Evolutionary conservation across 2,113 vertebrate genomes (phyloP).

Genomic region (Grus americana): DNA sequence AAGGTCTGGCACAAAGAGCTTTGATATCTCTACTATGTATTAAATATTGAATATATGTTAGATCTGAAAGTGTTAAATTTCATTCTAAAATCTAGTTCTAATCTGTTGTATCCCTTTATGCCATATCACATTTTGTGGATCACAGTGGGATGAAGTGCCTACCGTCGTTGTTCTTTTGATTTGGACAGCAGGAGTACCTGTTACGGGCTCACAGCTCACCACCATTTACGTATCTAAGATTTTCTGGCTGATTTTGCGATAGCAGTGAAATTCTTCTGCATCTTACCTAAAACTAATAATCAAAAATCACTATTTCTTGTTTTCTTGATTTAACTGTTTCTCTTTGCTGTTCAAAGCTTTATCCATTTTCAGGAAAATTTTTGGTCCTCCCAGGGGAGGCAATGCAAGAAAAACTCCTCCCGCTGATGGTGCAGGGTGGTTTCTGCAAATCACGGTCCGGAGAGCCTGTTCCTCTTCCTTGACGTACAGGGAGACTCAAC

Average conservation of each 20-base stretch:
- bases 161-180: neutral
- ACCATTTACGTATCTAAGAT: neutral
- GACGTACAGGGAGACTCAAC: neutral
- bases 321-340: neutral
- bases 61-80: neutral
- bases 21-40: neutral
- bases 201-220: neutral
- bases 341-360: neutral
- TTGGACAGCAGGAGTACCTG: neutral
- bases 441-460: accelerated
- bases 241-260: neutral
- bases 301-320: neutral
- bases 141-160: neutral
- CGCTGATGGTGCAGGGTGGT: neutral
- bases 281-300: neutral
- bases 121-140: neutral
- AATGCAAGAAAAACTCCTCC: neutral
- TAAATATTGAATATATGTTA: neutral
- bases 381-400: neutral
- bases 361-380: neutral
- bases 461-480: neutral
- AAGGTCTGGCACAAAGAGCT: neutral
- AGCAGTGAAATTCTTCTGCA: neutral
- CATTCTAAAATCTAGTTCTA: neutral
- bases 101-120: neutral